Evolutionary conservation across 64 coral and sea anemone genomes (phyloP), one percentile per base, ranked within the genome.

Genomic region (Catalaphyllia jardinei): DNA sequence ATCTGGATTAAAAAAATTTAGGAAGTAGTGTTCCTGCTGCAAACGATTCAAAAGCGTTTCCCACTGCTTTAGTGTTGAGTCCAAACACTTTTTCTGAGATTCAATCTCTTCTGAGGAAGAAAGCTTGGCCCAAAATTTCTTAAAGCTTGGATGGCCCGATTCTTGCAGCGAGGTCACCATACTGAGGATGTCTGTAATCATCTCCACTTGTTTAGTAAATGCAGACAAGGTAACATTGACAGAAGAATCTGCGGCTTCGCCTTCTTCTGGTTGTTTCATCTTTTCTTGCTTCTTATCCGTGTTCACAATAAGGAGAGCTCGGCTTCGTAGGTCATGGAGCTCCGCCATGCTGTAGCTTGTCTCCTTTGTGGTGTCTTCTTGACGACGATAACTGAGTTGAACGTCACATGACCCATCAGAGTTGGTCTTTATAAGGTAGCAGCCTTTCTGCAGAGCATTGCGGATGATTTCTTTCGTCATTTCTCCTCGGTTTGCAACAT

Each of bases 1-100:
- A 78, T 89, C 89, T 8, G 95, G 84, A 42, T 93, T 88, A 31
- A 94, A 98, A 74, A 79, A 98, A 64, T 98, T 98, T 20, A 97
- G 79, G 30, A 84, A 97, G 79, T 87, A 91, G 60, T 90, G 30
- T 20, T 96, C 15, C 52, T 96, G 8, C 16, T 92, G 91, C 22
- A 89, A 71, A 50, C 27, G 31, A 4, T 28, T 54, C 49, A 96
- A 35, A 27, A 87, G 28, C 4, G 30, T 46, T 60, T 93, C 74
- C 94, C 94, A 96, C 10, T 71, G 22, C 39, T 72, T 75, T 14
- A 89, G 50, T 25, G 89, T 64, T 2, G 18, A 31, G 8, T 89
- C 54, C 24, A 96, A 65, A 6, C 15, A 27, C 35, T 35, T 60
- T 30, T 79, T 67, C 17, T 88, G 60, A 35, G 92, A 27, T 64